phyloP scores from a whole-genome alignment of 2,797 vertebrate genomes.

The Gobionotothen gibberifrons region DNA sequence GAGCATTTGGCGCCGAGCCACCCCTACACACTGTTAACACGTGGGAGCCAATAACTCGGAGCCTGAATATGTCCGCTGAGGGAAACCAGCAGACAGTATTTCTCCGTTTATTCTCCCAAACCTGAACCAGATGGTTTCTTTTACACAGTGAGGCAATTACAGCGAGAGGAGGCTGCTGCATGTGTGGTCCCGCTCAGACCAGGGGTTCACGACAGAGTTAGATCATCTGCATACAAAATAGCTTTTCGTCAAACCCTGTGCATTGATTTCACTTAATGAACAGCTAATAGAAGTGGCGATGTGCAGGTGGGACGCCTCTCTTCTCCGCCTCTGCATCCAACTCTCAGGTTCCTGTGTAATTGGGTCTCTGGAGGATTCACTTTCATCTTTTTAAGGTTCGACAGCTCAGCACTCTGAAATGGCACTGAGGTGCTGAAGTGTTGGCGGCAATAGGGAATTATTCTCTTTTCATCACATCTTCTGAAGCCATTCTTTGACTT shows the following conservation, averaged over 20 bases:
- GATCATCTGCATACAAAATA: conserved; percentile 7
- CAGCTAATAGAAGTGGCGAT: not conserved
- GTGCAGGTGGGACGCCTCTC: conserved; percentile 8
- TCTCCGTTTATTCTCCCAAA: conserved; percentile 36
- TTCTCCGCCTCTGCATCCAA: conserved; percentile 12
- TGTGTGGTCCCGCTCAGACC: conserved; percentile 45
- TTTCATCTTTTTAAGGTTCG: conserved; percentile 36
- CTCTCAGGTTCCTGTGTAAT: conserved; percentile 26
- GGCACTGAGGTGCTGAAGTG: conserved; percentile 9
- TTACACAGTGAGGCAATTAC: conserved; percentile 16
- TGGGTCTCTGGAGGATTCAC: conserved; percentile 44
- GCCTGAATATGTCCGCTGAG: conserved; percentile 7
- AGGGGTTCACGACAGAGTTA: not conserved
- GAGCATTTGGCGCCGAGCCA: conserved; percentile 9
- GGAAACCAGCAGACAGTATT: conserved; percentile 21
- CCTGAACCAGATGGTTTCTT: conserved; percentile 59
- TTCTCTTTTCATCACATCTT: conserved; percentile 31
- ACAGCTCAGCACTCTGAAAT: conserved; percentile 20
- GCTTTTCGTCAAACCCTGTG: conserved; percentile 5
- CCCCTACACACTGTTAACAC: not conserved
- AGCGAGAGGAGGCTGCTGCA: conserved; percentile 11
- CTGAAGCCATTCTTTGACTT: not conserved
- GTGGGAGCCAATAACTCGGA: conserved; percentile 16
- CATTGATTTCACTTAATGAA: not conserved
- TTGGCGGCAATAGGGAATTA: conserved; percentile 29